Evolutionary conservation across 92 coral and sea anemone genomes (phyloP).

Genomic region (Siderastrea siderea): DNA sequence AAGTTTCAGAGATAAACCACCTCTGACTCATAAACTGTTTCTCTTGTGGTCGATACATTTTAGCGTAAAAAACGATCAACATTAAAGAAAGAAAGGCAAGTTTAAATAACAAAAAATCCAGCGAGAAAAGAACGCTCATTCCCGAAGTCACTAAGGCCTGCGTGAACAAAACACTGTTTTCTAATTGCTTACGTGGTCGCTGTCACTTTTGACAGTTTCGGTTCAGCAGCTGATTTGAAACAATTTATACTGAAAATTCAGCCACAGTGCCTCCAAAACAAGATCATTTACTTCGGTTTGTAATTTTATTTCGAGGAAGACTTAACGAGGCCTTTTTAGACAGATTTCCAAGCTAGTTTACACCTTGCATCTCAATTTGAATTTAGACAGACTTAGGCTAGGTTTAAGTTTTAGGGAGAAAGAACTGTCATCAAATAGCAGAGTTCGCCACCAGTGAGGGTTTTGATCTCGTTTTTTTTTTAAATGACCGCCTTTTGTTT

Average conservation of each 20-base stretch:
- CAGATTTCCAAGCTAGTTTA: not conserved
- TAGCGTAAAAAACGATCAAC: not conserved
- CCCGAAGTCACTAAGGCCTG: not conserved
- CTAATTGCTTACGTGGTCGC: not conserved
- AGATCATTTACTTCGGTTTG: not conserved
- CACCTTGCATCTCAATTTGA: not conserved
- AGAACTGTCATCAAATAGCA: not conserved
- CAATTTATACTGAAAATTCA: not conserved
- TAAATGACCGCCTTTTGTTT: not conserved
- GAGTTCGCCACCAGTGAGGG: not conserved
- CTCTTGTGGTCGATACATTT: not conserved
- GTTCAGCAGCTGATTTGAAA: constrained; percentile 14
- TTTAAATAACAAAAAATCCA: too few species aligned
- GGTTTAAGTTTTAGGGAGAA: not conserved
- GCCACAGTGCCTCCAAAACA: not conserved
- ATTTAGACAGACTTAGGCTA: not conserved
- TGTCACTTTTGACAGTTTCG: constrained; percentile 1
- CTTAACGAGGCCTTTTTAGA: not conserved
- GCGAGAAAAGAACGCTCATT: too few species aligned
- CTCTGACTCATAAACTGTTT: not conserved
- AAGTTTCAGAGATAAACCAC: not conserved
- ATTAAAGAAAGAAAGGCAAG: not conserved
- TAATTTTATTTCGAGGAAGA: not conserved
- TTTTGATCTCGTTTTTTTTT: not conserved
- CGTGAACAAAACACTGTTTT: not conserved